phyloP scores from a whole-genome alignment of 2,113 vertebrate genomes.

The Ranitomeya variabilis region DNA sequence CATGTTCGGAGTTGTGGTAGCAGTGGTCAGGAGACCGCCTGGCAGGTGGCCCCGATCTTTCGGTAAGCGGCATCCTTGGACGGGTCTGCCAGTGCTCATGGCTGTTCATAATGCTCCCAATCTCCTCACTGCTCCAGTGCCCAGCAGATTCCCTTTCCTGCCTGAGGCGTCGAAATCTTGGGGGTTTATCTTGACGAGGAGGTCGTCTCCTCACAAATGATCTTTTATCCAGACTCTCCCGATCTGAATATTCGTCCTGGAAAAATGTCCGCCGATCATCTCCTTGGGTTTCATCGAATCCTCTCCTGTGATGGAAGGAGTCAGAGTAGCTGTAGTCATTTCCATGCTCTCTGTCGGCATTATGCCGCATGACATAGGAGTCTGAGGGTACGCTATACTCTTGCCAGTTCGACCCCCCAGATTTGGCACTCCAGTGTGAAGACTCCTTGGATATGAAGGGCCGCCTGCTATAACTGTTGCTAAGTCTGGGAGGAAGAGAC shows the following conservation, averaged over 20 bases:
- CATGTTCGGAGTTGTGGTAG: slow-evolving; percentile 79
- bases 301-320: slow-evolving; percentile 72
- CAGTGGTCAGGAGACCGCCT: slow-evolving; percentile 72
- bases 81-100: slow-evolving; percentile 80
- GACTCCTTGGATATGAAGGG: slow-evolving; percentile 81
- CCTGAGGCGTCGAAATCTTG: slow-evolving; percentile 87
- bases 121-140: slow-evolving; percentile 87
- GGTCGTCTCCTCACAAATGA: slow-evolving; percentile 86
- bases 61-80: slow-evolving; percentile 70
- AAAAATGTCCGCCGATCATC: slow-evolving; percentile 79
- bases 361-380: slow-evolving; percentile 71
- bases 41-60: slow-evolving; percentile 73
- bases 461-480: slow-evolving; percentile 80
- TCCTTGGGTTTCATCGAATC: slow-evolving; percentile 78
- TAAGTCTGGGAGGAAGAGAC: slow-evolving; percentile 87
- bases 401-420: slow-evolving; percentile 72
- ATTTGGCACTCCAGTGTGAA: slow-evolving; percentile 83
- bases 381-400: slow-evolving; percentile 78
- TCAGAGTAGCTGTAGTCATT: slow-evolving; percentile 82
- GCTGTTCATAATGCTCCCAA: slow-evolving; percentile 75
- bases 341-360: slow-evolving; percentile 77
- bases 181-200: slow-evolving; percentile 95
- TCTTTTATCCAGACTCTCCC: slow-evolving; percentile 84
- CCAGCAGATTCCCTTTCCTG: slow-evolving; percentile 84
- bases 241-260: slow-evolving; percentile 78